Evolutionary conservation across 2,113 vertebrate genomes (phyloP).

Genomic region (Hipposideros armiger): DNA sequence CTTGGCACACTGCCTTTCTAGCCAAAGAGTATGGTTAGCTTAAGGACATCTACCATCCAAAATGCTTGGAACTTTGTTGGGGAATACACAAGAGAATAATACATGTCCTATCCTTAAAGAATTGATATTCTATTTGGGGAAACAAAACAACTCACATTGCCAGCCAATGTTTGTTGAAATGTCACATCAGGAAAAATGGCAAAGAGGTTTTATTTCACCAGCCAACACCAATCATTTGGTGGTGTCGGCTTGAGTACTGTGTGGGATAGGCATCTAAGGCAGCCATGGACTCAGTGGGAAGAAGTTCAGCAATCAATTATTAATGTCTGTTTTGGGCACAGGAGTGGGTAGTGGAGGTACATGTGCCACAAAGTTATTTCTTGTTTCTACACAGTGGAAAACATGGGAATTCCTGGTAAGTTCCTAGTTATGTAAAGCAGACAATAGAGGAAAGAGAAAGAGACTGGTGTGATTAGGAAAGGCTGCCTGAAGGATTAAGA

Average conservation of each 20-base stretch:
- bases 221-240: neutral
- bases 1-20: neutral
- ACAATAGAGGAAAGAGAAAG: neutral
- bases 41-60: neutral
- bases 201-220: neutral
- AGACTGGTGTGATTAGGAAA: neutral
- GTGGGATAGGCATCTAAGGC: neutral
- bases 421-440: neutral
- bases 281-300: neutral
- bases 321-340: neutral
- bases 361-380: neutral
- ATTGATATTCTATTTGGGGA: neutral
- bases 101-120: neutral
- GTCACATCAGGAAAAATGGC: neutral
- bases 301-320: neutral
- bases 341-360: no score
- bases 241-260: neutral
- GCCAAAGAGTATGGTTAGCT: neutral
- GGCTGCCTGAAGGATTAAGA: neutral
- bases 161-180: neutral
- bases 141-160: neutral
- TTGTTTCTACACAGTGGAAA: neutral
- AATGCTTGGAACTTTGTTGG: neutral
- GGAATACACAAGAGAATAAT: neutral
- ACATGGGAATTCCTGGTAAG: neutral